phyloP scores from a whole-genome alignment of 2,888 invertebrate species.

The Stegophylla sp. region DNA sequence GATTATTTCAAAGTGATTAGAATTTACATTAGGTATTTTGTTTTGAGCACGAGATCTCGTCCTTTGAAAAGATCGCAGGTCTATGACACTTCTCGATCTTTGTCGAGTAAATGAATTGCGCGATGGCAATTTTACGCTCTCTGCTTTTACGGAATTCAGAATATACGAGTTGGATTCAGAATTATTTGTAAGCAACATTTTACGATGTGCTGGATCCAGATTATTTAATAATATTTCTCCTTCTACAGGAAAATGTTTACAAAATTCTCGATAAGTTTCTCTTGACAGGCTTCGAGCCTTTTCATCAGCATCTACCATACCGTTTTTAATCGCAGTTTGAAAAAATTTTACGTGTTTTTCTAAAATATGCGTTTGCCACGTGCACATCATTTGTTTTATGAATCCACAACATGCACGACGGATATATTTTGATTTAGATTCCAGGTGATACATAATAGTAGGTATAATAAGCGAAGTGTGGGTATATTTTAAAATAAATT shows the following conservation, averaged over 20 bases:
- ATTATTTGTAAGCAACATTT: constrained; percentile 69
- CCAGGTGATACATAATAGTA: constrained; percentile 77
- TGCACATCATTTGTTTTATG: constrained; percentile 80
- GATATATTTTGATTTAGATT: constrained; percentile 91
- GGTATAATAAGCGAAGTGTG: constrained; percentile 82
- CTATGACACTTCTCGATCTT: constrained; percentile 87
- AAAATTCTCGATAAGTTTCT: constrained; percentile 85
- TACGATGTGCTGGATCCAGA: constrained; percentile 79
- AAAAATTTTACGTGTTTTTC: constrained; percentile 81
- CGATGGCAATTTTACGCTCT: constrained; percentile 50
- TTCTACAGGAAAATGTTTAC: constrained; percentile 87
- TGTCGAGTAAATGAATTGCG: constrained; percentile 49
- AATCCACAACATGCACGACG: constrained; percentile 81
- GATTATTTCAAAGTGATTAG: constrained; percentile 25
- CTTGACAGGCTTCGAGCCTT: constrained; percentile 83
- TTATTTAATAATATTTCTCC: constrained; percentile 84
- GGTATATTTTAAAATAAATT: constrained; percentile 85
- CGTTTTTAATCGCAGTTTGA: constrained; percentile 83
- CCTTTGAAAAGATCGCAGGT: constrained; percentile 87
- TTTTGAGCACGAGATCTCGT: constrained; percentile 85
- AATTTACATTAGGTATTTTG: constrained; percentile 38
- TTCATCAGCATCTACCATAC: constrained; percentile 91
- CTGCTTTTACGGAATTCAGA: constrained; percentile 50
- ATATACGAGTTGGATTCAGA: constrained; percentile 55
- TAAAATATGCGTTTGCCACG: constrained; percentile 84